Evolutionary conservation across 2,888 invertebrate species (phyloP).

Genomic region (Terebella lapidaria): DNA sequence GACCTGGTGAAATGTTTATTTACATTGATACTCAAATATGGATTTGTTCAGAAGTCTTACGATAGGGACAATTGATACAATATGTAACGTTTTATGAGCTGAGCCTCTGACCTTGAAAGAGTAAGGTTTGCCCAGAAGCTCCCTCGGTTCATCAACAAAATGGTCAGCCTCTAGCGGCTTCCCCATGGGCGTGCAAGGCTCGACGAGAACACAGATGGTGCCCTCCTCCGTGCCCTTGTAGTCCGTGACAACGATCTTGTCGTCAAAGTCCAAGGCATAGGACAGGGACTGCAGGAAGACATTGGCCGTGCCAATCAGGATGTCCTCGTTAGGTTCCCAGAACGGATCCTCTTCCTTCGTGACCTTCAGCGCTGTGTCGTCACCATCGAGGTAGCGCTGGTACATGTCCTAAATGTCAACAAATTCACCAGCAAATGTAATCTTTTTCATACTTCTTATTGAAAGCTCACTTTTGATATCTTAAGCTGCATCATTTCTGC

Average conservation of each 20-base stretch:
- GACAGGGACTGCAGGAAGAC: slow-evolving; percentile 52
- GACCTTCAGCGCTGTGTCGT: slow-evolving; percentile 41
- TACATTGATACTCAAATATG: neutral
- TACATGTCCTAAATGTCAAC: slow-evolving; percentile 51
- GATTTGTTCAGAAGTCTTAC: neutral
- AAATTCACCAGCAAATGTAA: no score
- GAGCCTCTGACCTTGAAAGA: slow-evolving; percentile 54
- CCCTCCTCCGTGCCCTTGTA: slow-evolving; percentile 54
- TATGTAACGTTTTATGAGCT: no score
- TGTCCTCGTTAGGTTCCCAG: slow-evolving; percentile 53
- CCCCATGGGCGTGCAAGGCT: slow-evolving; percentile 46
- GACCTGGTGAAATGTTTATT: slow-evolving; percentile 42
- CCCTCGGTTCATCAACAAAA: slow-evolving; percentile 49
- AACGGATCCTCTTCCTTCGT: slow-evolving; percentile 50
- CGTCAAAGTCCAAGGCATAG: slow-evolving; percentile 52
- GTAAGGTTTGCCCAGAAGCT: slow-evolving; percentile 45
- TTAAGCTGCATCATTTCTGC: no score
- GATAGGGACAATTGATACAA: no score
- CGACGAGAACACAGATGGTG: slow-evolving; percentile 39
- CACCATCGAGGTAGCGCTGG: slow-evolving; percentile 49
- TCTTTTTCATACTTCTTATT: no score
- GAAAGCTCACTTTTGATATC: no score
- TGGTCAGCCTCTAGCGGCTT: slow-evolving; percentile 44
- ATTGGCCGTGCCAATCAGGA: slow-evolving; percentile 49
- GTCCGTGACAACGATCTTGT: slow-evolving; percentile 47